Base-by-base conservation (phyloP, 2,797 vertebrate genomes). In the Australoheros facetus region DNA sequence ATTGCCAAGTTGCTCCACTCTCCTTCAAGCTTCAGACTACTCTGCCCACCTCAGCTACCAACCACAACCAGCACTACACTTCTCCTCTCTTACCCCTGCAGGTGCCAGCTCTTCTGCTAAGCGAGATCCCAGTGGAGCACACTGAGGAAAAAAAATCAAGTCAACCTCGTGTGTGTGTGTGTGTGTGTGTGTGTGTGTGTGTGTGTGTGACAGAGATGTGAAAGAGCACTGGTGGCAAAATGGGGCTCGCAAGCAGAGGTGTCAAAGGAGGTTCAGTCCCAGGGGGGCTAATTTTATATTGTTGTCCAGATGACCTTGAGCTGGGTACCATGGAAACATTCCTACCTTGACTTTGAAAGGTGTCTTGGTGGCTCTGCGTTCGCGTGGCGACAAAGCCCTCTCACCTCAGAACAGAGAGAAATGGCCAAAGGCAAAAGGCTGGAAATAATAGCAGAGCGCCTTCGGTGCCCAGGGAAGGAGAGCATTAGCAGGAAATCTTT, bases 11-110 rank as follows among this genome's bases (percentile, higher is more conserved):
- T 85, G 84, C 87, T 86, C 59, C 84, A 77, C 83, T 95, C 93
- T 93, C 92, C 93, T 94, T 95, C 93, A 95, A 94, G 93, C 92
- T 91, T 93, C 87, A 88, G 84, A 91, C 91, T 87, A 86, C 88
- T 80, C 84, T 78, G 70, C 56, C 83, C 78, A 88, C 78, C 85
- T 82, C 79, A 48, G 71, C 73, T 60, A 69, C 45, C 45, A 69
- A 69, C 45, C 45, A 69, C 42, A 51, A 8, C 64, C 66, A 48
- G 73, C 73, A 62, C n/a, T 73, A 48, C 34, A 79, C 62, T 76
- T 56, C 79, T 53, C 70, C 69, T 73, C 13, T 75, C 78, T 74
- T 73, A 76, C 86, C 89, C 88, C 90, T 88, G 89, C 92, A 92
- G 93, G 93, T 89, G 89, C 90, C 92, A 91, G 84, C 90, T 91